Base-by-base conservation (phyloP, 92 coral and sea anemone genomes). In the Pocillopora grandis region DNA sequence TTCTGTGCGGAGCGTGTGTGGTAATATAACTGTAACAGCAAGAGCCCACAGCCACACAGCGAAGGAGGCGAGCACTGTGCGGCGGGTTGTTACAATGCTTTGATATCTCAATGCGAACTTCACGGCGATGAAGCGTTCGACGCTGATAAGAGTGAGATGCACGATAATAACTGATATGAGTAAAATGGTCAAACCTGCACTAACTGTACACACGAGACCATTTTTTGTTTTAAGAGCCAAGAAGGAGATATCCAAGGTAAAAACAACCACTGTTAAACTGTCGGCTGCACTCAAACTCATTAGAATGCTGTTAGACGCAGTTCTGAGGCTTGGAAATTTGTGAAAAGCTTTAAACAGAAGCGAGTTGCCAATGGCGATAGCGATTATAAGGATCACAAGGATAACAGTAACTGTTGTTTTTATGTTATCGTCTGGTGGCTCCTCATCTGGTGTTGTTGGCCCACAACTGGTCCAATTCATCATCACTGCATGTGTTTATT, bases 221-320 rank as follows among this genome's bases (percentile, higher is more conserved):
- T 10, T 10, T 33, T 70, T 17, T 1, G 5, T 10, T 0, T 12
- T 1, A 18, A 5, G 12, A 12, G 42, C 37, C 11, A 74, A 23
- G 2, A n/a, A 11, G 10, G 19, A 49, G 63, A 74, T 74, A 9
- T 74, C 42, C 42, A 74, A 35, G 16, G 56, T 13, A 42, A 74
- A 74, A 8, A 42, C 60, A 3, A 74, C 12, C 63, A 52, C 78
- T 35, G 62, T 55, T 17, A 74, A 23, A 18, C 62, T n/a, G 62
- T 74, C 62, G 19, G 78, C 78, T n/a, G 21, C 63, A 18, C 36
- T 48, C 78, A 74, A 74, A 58, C 78, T 74, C 61, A 74, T 62
- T 31, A 74, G 62, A 27, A 74, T 74, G 56, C 33, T 55, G 78
- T 74, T 74, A 33, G 63, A 56, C 21, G 63, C 78, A 52, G 35